Evolutionary conservation across 53 echinoderm and acorn worm genomes (phyloP), one percentile per base, ranked within the genome.

Genomic region (Echinometra lucunter): DNA sequence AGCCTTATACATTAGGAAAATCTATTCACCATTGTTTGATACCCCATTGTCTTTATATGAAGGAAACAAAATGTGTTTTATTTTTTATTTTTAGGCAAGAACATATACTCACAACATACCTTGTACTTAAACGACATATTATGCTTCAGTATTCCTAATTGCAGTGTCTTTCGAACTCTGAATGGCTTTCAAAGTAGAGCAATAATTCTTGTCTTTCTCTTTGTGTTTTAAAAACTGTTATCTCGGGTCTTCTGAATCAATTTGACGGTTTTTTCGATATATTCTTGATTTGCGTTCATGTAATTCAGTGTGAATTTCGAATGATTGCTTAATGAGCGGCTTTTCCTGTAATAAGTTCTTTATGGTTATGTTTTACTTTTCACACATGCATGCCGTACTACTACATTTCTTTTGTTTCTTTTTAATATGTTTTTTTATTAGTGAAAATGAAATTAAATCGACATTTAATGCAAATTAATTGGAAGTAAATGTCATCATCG

Each of bases 401-500:
- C 6, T 89, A 21, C 21, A 37, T 35, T 34, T 89, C 15, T 89
- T 34, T 34, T 35, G 0, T 60, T 88, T 89, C 16, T 58, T 89
- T 11, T 35, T 89, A 60, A 30, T 19, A 6, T 21, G 7, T 58
- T 4, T 32, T 57, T 89, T 34, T 89, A 19, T 37, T 60, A 37
- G 38, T 40, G 10, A 30, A 56, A 16, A 28, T 89, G 57, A 58
- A 58, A 89, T 35, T 58, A 91, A 44, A 60, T 91, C 42, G 45
- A 69, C 69, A 91, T 67, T 91, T 91, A 30, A 70, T 91, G 91
- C 42, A 69, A 67, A 45, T 7, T 91, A 27, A 27, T 40, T 90
- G 58, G 27, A 91, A 44, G 8, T 37, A 91, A 91, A 91, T 91
- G 42, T 91, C 91, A 45, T 92, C 92, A 92, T 92, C 57, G 92